Evolutionary conservation across 2,888 invertebrate genomes (phyloP), one percentile per base, ranked within the genome.

Genomic region (Pandemis heparana): DNA sequence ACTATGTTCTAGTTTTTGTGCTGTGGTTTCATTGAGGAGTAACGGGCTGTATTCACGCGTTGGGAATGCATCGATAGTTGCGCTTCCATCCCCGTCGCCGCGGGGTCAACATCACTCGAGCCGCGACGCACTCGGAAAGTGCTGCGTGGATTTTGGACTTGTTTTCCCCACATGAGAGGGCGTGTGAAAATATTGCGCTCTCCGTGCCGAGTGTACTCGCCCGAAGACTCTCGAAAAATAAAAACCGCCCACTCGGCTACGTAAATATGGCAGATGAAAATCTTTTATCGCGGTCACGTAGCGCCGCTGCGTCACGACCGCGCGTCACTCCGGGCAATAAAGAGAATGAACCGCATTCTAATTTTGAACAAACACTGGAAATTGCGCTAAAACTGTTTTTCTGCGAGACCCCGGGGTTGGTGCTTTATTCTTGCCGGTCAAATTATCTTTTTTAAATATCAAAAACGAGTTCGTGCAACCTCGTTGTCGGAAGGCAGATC

Each of bases 241-340:
- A 94, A 94, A 93, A 92, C 93, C 94, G 90, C 93, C 94, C 94
- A 94, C 94, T 93, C 91, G 85, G 87, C 91, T 84, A 89, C 91
- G 93, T 93, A 94, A 94, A 94, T 94, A 94, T 92, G 90, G 92
- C 90, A 94, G 94, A 94, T 94, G 94, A 91, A 93, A 92, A 94
- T 94, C 94, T 94, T 93, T 94, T 94, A 94, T 94, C 94, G 89
- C 89, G 91, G 94, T 94, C 94, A 94, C 94, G 94, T 94, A 93
- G 89, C 89, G 83, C 86, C 85, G 90, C 88, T 82, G 89, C 92
- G 92, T 93, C 94, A 94, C 94, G 94, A 94, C 85, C 90, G 92
- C 90, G 84, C 91, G 91, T 93, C 94, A 94, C 92, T 92, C 91
- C 84, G 82, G 83, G 87, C 90, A 87, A 91, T 93, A 93, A 92